Conservation (phyloP, 1,140 invertebrate genomes). For the Drosophila ananassae region DNA sequence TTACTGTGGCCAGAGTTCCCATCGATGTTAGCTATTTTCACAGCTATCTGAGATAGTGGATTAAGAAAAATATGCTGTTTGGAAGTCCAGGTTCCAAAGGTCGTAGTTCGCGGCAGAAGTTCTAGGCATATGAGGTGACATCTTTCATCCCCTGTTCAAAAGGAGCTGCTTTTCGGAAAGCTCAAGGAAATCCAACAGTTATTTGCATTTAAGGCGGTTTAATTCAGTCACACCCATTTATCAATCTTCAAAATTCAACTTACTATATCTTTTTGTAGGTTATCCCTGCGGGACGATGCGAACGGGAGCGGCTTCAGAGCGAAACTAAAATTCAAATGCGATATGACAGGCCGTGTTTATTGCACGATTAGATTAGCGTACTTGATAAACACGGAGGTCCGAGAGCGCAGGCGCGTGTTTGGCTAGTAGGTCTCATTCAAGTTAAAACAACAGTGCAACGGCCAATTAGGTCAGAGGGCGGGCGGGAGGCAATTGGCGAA, state of each 20-base stretch:
- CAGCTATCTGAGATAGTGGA: slow-evolving; percentile 32
- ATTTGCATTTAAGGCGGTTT: slow-evolving; percentile 6
- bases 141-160: not conserved
- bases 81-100: slow-evolving; percentile 64
- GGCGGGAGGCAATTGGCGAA: slow-evolving; percentile 10
- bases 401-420: slow-evolving; percentile 59
- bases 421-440: slow-evolving; percentile 8
- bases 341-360: slow-evolving; percentile 27
- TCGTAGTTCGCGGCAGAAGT: slow-evolving; percentile 36
- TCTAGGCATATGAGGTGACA: slow-evolving; percentile 1
- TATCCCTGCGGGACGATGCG: slow-evolving; percentile 23
- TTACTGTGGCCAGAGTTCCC: not conserved
- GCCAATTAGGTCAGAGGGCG: slow-evolving; percentile 6
- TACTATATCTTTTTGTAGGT: slow-evolving; percentile 22
- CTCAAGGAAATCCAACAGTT: not conserved
- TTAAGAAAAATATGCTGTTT: slow-evolving; percentile 33
- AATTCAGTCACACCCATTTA: slow-evolving; percentile 7
- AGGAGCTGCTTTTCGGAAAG: not conserved
- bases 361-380: slow-evolving; percentile 64
- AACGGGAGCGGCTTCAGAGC: slow-evolving; percentile 47
- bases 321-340: slow-evolving; percentile 36
- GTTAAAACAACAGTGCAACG: slow-evolving; percentile 15
- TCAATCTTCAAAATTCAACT: slow-evolving; percentile 11
- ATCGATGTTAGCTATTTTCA: slow-evolving; percentile 18
- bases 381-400: slow-evolving; percentile 47